These are phyloP conservation scores for Drosophila subobscura DNA, from an alignment of 1,140 invertebrate genomes.

Conservation along the genomic window DNA sequence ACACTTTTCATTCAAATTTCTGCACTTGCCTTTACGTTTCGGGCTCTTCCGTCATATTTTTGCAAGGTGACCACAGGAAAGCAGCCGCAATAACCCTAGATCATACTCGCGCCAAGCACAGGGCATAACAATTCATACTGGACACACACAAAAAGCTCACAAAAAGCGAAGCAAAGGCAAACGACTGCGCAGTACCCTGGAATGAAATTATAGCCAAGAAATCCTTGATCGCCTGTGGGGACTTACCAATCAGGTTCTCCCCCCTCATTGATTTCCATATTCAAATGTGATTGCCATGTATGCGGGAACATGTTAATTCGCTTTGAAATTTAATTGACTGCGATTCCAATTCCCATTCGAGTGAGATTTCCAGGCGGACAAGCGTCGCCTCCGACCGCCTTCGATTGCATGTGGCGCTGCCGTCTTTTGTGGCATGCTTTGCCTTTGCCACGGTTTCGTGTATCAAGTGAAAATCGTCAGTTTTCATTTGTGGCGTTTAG, in stretches of 20 bases:
- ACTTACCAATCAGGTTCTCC: background rate
- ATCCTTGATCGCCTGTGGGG: background rate
- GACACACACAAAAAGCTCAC: slow-evolving; percentile 1
- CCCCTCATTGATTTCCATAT: background rate
- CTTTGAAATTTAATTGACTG: slow-evolving; percentile 25
- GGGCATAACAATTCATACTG: slow-evolving; percentile 26
- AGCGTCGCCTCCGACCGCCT: slow-evolving; percentile 23
- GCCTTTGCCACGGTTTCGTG: slow-evolving; percentile 17
- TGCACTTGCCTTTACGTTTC: slow-evolving; percentile 18
- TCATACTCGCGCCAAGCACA: slow-evolving; percentile 41
- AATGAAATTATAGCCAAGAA: background rate
- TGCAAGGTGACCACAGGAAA: slow-evolving; percentile 28
- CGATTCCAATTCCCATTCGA: slow-evolving; percentile 15
- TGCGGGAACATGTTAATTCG: slow-evolving; percentile 27
- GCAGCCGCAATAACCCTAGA: slow-evolving; percentile 16
- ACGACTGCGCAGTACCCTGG: slow-evolving; percentile 32
- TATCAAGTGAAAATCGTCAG: slow-evolving; percentile 48
- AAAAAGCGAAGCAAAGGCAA: background rate
- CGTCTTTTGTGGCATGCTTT: slow-evolving; percentile 21
- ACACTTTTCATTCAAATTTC: slow-evolving; percentile 7
- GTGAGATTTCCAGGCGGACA: slow-evolving; percentile 11
- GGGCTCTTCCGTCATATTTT: slow-evolving; percentile 11
- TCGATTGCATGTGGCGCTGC: slow-evolving; percentile 42
- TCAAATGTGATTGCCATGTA: slow-evolving; percentile 3
- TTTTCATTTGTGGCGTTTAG: slow-evolving; percentile 53